phyloP scores from a whole-genome alignment of 2,888 invertebrate genomes.

The Drosophila longiperda region DNA sequence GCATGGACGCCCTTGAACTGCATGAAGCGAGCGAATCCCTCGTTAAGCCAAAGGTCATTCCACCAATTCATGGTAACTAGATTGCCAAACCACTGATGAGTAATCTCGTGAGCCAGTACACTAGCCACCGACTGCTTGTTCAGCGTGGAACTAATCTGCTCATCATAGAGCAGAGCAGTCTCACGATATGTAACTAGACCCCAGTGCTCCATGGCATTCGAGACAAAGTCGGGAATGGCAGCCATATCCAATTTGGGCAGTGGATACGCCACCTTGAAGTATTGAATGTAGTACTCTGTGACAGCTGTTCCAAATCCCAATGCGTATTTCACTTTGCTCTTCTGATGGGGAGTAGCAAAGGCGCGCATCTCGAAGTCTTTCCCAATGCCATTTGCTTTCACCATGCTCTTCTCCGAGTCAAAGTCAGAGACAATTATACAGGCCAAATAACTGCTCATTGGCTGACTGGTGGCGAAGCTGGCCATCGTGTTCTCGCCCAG shows the following conservation, averaged over 20 bases:
- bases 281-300: slow-evolving; percentile 92
- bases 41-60: slow-evolving; percentile 96
- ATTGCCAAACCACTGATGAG: slow-evolving; percentile 97
- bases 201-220: slow-evolving; percentile 99
- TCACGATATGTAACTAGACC: slow-evolving; percentile 95
- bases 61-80: slow-evolving; percentile 96
- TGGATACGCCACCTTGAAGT: slow-evolving; percentile 94
- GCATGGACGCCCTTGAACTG: slow-evolving; percentile 91
- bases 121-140: slow-evolving; percentile 91
- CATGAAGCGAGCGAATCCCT: slow-evolving; percentile 96
- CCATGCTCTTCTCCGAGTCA: slow-evolving; percentile 85
- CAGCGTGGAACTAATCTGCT: slow-evolving; percentile 88
- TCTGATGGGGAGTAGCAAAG: slow-evolving; percentile 90
- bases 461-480: slow-evolving; percentile 91
- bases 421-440: slow-evolving; percentile 97
- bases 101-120: slow-evolving; percentile 95
- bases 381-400: slow-evolving; percentile 86
- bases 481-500: slow-evolving; percentile 87
- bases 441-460: slow-evolving; percentile 97
- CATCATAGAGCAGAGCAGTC: slow-evolving; percentile 91
- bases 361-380: slow-evolving; percentile 88
- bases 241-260: slow-evolving; percentile 90
- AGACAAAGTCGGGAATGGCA: slow-evolving; percentile 83
- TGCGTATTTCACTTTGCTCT: slow-evolving; percentile 91
- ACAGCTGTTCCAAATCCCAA: slow-evolving; percentile 89